A percentile compares a stretch with the other conserved stretches of the same genome.
phyloP scores from a whole-genome alignment of 2,888 invertebrate species.

The Hypolimnas misippus region DNA sequence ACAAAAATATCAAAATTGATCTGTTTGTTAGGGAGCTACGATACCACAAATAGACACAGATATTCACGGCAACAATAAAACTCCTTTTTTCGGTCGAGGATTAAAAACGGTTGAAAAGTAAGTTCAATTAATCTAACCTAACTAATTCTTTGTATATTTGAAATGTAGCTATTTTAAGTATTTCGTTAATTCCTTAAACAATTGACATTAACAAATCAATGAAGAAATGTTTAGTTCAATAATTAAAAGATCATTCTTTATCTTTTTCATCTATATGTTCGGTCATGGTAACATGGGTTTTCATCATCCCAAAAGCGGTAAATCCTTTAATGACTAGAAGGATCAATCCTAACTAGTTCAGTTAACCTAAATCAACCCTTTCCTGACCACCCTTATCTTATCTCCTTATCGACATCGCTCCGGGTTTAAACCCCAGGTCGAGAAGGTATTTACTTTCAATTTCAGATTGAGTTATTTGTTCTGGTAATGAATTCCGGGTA shows the following conservation, averaged over 20 bases:
- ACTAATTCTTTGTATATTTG: no score
- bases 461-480: not conserved
- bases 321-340: conserved; percentile 27
- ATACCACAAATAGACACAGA: no score
- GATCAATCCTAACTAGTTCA: conserved; percentile 33
- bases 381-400: conserved; percentile 31
- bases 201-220: not conserved
- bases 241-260: not conserved
- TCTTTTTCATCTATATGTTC: conserved; percentile 1
- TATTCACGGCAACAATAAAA: no score
- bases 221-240: no score
- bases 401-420: conserved; percentile 23
- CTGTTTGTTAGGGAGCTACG: no score
- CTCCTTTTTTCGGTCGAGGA: no score
- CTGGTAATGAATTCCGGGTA: not conserved
- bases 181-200: not conserved
- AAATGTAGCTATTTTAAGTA: not conserved
- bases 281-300: not conserved
- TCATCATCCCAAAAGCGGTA: conserved; percentile 9
- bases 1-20: no score
- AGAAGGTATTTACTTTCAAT: conserved; percentile 29
- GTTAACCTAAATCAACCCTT: conserved; percentile 34
- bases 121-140: no score
- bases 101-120: no score
- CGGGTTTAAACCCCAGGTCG: conserved; percentile 21